Base-by-base conservation (phyloP, 2,888 invertebrate genomes). In the Eutolmus rufibarbis region DNA sequence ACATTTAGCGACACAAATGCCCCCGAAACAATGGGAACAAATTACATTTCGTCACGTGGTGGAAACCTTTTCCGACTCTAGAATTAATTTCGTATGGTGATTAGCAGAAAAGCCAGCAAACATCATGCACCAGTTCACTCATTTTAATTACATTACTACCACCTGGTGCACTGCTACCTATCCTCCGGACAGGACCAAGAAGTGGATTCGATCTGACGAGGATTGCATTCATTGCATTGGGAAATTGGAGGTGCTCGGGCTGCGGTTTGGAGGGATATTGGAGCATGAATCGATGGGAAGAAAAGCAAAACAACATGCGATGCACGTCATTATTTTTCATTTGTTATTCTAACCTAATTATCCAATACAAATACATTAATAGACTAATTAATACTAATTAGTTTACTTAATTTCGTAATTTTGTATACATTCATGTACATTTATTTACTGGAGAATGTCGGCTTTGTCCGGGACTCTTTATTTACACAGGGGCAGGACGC, bases 341-440 rank as follows among this genome's bases (percentile, higher is more conserved):
- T 88, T 88, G 88, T 88, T 88, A 88, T 88, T 88, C 88, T 88
- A 88, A 86, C 88, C 88, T 88, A 88, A 88, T 81, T 87, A 88
- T 88, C 88, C 86, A 87, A 88, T 88, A 88, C 87, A 87, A 88
- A 88, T 87, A 87, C 86, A 88, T 82, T 82, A 88, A 87, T 88
- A 85, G 57, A 57, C 87, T 87, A 86, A 86, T 86, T 74, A 84
- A 87, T 77, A 84, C 76, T 87, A 87, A 86, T 86, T 87, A 82
- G 74, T 86, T 86, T 74, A 86, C 78, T 86, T 86, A 56, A 86
- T 79, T 79, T 86, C 57, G 40, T 57, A 66, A 19, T 9, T 86
- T 57, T 78, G 77, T 86, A 78, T 86, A 79, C 78, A 78, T 86
- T 57, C 78, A 86, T 78, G 57, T 86, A 86, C 78, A 86, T 57